phyloP scores from a whole-genome alignment of 2,888 invertebrate species.

The Morpho helenor region DNA sequence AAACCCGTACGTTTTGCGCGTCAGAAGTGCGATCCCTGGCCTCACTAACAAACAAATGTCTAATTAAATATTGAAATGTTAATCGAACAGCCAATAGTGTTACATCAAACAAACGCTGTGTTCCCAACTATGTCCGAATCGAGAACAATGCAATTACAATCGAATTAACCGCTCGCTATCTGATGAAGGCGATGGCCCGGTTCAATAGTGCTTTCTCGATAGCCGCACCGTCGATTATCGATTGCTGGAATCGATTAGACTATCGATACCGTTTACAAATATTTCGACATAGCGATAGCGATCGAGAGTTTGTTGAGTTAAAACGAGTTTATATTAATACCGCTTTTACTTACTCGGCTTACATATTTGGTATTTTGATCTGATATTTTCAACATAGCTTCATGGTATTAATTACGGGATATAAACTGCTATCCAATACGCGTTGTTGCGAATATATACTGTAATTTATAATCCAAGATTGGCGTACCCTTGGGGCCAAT shows the following conservation, averaged over 20 bases:
- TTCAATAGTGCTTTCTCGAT: slow-evolving; percentile 46
- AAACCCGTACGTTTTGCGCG: too few relatives aligned
- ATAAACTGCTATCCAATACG: slow-evolving; percentile 3
- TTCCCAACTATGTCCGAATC: slow-evolving; percentile 26
- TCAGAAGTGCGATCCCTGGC: too few relatives aligned
- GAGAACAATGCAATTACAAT: slow-evolving; percentile 40
- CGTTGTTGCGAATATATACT: not conserved
- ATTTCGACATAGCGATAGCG: slow-evolving; percentile 70
- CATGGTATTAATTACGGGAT: slow-evolving; percentile 20
- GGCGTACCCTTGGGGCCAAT: too few relatives aligned
- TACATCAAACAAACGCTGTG: slow-evolving; percentile 17
- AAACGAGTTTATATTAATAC: slow-evolving; percentile 34
- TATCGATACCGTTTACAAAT: slow-evolving; percentile 71
- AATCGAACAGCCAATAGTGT: slow-evolving; percentile 11
- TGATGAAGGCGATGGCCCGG: slow-evolving; percentile 45
- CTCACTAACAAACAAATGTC: not conserved
- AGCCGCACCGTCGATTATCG: slow-evolving; percentile 44
- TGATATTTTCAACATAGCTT: slow-evolving; percentile 18
- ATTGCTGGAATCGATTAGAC: slow-evolving; percentile 45
- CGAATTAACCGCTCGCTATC: slow-evolving; percentile 41
- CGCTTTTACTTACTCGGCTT: slow-evolving; percentile 17
- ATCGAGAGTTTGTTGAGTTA: slow-evolving; percentile 27
- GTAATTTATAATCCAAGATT: not conserved
- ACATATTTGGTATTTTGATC: slow-evolving; percentile 23
- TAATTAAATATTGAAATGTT: slow-evolving; percentile 2